Percentiles rank a stretch among this genome's conserved stretches.
Evolutionary conservation across 2,888 invertebrate genomes (phyloP).

Genomic region (Tipula confusa): DNA sequence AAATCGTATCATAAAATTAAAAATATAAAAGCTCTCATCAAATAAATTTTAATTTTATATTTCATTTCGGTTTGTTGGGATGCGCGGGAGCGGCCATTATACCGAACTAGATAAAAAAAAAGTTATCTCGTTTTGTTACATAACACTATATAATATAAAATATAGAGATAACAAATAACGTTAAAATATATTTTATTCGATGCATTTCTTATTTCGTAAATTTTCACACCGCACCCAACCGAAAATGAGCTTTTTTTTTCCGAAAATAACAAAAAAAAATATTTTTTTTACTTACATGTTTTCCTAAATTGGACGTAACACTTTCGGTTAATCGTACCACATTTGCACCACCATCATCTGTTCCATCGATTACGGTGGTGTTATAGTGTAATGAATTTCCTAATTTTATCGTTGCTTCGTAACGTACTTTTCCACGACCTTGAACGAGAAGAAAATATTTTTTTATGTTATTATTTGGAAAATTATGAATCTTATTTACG

Average conservation of each 20-base stretch:
- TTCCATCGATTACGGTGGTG: not conserved
- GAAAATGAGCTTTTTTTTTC: not conserved
- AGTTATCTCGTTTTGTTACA: too few relatives aligned
- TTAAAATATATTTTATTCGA: too few relatives aligned
- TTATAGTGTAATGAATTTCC: conserved; percentile 31
- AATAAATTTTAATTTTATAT: conserved; percentile 25
- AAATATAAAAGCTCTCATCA: conserved; percentile 1
- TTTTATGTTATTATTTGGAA: too few relatives aligned
- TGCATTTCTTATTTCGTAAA: too few relatives aligned
- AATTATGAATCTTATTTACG: not conserved
- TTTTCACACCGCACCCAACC: too few relatives aligned
- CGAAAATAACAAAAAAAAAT: not conserved
- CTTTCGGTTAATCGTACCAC: conserved; percentile 42
- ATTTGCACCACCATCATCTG: not conserved
- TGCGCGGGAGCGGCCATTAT: not conserved
- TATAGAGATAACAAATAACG: too few relatives aligned
- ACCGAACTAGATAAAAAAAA: not conserved
- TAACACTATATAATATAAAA: too few relatives aligned
- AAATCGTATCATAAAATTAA: not conserved
- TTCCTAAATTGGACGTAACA: conserved; percentile 44
- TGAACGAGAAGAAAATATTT: conserved; percentile 31
- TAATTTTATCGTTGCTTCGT: conserved; percentile 47
- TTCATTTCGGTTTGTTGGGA: not conserved
- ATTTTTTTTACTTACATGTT: conserved; percentile 45
- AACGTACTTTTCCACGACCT: conserved; percentile 48